Percentiles rank a stretch among this genome's conserved stretches.
Conservation (phyloP, 2,888 invertebrate genomes). For the Nemapogon koenigi region DNA sequence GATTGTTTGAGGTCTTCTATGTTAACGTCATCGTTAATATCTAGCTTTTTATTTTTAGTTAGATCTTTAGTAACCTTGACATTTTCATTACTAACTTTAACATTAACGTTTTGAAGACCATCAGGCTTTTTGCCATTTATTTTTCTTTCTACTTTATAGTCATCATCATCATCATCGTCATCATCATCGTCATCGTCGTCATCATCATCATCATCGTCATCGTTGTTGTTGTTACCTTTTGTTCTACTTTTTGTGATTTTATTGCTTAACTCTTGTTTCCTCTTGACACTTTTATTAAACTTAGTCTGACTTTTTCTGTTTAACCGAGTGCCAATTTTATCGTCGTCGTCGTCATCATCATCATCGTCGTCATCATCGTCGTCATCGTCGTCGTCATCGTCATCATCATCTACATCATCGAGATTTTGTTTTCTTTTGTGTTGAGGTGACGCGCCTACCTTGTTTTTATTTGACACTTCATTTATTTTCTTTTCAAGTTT, state of each 20-base stretch:
- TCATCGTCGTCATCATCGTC: conserved; percentile 21
- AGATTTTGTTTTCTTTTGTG: conserved; percentile 10
- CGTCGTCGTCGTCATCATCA: conserved; percentile 10
- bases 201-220: conserved; percentile 11
- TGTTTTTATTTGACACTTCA: conserved; percentile 3
- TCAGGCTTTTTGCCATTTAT: neutral
- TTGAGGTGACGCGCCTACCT: conserved; percentile 2
- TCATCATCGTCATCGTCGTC: conserved; percentile 20
- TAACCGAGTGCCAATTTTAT: neutral
- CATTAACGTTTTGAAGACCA: too few relatives aligned
- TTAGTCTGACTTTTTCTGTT: conserved; percentile 2
- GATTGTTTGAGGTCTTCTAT: too few relatives aligned
- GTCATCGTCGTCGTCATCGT: conserved; percentile 17
- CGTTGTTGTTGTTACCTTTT: neutral
- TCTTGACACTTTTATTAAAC: conserved; percentile 1
- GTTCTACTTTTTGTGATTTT: neutral
- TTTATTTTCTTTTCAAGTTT: neutral
- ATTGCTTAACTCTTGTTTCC: neutral
- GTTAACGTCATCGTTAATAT: too few relatives aligned
- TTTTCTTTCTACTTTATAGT: conserved; percentile 13
- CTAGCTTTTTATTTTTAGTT: too few relatives aligned
- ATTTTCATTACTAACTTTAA: too few relatives aligned
- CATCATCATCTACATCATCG: conserved; percentile 3
- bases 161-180: conserved; percentile 18
- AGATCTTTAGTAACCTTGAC: neutral